Percentiles rank a stretch among this genome's conserved stretches.
Evolutionary conservation across 1,140 invertebrate species (phyloP).

Genomic region (Chelonus insularis): DNA sequence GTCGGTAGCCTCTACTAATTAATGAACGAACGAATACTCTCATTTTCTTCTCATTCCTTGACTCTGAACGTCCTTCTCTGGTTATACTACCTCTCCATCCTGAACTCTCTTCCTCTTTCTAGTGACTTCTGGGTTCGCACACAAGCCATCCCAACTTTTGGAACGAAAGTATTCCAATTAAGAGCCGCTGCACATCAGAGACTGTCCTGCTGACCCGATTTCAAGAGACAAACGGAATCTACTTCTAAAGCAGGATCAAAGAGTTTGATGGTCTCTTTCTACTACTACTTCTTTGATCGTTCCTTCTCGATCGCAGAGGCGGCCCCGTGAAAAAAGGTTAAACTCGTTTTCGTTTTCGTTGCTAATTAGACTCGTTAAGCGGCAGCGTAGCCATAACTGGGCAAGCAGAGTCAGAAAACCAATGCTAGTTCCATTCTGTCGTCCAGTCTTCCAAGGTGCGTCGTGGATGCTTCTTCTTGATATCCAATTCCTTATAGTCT

Average conservation of each 20-base stretch:
- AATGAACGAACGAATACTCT: conserved; percentile 27
- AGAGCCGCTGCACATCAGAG: conserved; percentile 19
- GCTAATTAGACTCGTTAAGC: conserved; percentile 62
- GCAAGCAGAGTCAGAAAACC: conserved; percentile 39
- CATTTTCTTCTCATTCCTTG: conserved; percentile 23
- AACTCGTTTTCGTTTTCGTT: conserved; percentile 63
- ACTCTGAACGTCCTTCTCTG: not conserved
- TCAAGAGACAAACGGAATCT: conserved; percentile 25
- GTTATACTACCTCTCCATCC: not conserved
- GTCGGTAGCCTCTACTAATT: conserved; percentile 24
- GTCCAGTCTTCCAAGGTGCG: conserved; percentile 53
- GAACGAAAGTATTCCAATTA: conserved; percentile 30
- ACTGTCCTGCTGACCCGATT: conserved; percentile 52
- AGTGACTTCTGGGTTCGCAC: not conserved
- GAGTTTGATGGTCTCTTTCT: not conserved
- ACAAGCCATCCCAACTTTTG: not conserved
- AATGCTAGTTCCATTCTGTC: conserved; percentile 54
- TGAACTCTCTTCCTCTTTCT: not conserved
- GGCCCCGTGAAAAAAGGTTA: conserved; percentile 48
- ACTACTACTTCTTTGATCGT: not conserved
- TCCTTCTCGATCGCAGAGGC: not conserved
- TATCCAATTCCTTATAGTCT: not conserved
- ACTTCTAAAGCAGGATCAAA: not conserved
- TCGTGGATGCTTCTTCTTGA: conserved; percentile 36
- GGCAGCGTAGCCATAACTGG: conserved; percentile 55